A percentile compares a stretch with the other conserved stretches of the same genome.
Evolutionary conservation across 2,797 vertebrate genomes (phyloP).

Genomic region (Phataginus tricuspis): DNA sequence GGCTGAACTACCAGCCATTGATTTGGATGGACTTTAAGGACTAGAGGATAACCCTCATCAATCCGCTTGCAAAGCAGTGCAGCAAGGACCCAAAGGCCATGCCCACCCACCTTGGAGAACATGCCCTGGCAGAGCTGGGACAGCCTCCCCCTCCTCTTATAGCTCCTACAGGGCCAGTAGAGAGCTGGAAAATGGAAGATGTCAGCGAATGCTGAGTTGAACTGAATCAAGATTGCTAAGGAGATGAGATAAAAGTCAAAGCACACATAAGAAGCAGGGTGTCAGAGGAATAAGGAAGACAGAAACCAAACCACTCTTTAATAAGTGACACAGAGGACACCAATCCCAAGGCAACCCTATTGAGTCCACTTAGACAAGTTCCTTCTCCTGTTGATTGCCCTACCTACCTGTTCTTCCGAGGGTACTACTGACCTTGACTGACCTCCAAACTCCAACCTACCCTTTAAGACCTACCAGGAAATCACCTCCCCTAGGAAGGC

Average conservation of each 20-base stretch:
- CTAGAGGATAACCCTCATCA: neutral
- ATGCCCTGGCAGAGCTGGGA: neutral
- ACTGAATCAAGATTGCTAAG: neutral
- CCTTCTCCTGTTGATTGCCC: neutral
- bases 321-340: neutral
- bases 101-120: neutral
- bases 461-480: constrained; percentile 6
- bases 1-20: neutral
- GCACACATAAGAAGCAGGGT: neutral
- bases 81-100: neutral
- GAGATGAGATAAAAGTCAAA: constrained; percentile 10
- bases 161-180: neutral
- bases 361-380: neutral
- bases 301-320: neutral
- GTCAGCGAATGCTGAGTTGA: neutral
- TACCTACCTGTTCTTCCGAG: neutral
- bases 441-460: neutral
- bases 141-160: neutral
- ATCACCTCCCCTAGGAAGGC: neutral
- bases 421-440: neutral
- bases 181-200: neutral
- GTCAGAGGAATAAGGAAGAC: neutral
- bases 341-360: neutral
- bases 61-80: neutral
- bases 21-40: neutral